Conservation (phyloP, 2,888 invertebrate genomes). For the Chloroclysta siterata region DNA sequence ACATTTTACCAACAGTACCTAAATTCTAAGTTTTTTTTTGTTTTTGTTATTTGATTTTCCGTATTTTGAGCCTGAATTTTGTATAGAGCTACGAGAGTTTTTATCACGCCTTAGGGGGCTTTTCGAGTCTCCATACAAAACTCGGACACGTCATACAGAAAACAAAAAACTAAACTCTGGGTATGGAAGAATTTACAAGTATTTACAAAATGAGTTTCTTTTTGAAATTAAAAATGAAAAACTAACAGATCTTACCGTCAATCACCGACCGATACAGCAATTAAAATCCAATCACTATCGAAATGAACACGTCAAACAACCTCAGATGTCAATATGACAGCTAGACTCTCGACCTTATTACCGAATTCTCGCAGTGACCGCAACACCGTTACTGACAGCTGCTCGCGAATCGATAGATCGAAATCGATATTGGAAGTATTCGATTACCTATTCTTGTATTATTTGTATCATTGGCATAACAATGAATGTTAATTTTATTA, state of each 20-base stretch:
- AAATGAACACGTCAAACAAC: constrained; percentile 19
- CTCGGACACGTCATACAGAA: too few relatives aligned
- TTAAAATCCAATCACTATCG: constrained; percentile 21
- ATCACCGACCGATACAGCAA: background rate
- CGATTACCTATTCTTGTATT: constrained; percentile 29
- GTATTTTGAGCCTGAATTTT: too few relatives aligned
- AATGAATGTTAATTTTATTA: constrained; percentile 13
- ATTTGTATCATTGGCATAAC: constrained; percentile 8
- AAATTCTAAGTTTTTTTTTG: too few relatives aligned
- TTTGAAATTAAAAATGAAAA: too few relatives aligned
- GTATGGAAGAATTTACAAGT: too few relatives aligned
- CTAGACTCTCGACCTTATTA: constrained; percentile 40
- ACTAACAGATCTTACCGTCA: background rate
- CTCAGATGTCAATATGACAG: constrained; percentile 29
- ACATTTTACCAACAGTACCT: too few relatives aligned
- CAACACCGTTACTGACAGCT: constrained; percentile 53
- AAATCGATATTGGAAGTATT: constrained; percentile 43
- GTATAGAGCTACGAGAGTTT: too few relatives aligned
- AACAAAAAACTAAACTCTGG: too few relatives aligned
- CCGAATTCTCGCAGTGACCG: constrained; percentile 42
- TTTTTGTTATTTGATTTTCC: too few relatives aligned
- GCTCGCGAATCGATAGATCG: constrained; percentile 48
- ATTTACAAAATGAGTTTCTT: too few relatives aligned
- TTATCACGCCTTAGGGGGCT: too few relatives aligned
- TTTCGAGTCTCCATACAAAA: too few relatives aligned